Conservation (phyloP, 2,888 invertebrate genomes). For the Cremastobaeus sp. region DNA sequence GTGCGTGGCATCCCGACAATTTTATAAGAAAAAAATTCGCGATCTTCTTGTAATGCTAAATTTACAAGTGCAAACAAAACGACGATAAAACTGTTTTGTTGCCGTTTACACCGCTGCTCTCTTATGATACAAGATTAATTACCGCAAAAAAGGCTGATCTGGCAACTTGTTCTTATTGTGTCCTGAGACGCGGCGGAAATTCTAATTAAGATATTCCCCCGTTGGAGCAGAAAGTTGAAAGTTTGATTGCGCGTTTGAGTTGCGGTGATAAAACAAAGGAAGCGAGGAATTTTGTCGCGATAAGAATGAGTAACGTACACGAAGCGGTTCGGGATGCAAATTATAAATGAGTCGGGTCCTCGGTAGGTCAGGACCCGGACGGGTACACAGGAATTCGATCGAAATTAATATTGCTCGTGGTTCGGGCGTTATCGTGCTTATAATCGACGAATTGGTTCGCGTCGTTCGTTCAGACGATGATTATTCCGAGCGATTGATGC, state of each 20-base stretch:
- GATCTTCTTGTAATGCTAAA: conserved; percentile 32
- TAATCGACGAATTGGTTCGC: no score
- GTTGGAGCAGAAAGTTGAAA: conserved; percentile 22
- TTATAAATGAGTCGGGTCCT: conserved; percentile 3
- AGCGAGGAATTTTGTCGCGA: conserved; percentile 35
- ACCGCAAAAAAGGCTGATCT: no score
- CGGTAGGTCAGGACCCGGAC: not conserved
- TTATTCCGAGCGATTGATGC: not conserved
- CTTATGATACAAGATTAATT: no score
- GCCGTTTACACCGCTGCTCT: no score
- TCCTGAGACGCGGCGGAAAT: not conserved
- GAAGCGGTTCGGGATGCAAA: no score
- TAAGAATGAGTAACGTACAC: no score
- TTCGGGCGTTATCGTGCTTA: conserved; percentile 8
- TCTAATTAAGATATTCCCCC: conserved; percentile 25
- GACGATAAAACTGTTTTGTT: not conserved
- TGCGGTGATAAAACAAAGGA: conserved; percentile 40
- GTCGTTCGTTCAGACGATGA: no score
- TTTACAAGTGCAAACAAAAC: conserved; percentile 19
- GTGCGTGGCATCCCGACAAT: conserved; percentile 29
- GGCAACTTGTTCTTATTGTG: not conserved
- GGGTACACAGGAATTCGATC: not conserved
- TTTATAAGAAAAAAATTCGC: conserved; percentile 4
- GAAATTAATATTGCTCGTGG: conserved; percentile 22
- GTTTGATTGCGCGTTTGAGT: conserved; percentile 42